phyloP scores from a whole-genome alignment of 2,113 vertebrate genomes.

The Cettia cetti region DNA sequence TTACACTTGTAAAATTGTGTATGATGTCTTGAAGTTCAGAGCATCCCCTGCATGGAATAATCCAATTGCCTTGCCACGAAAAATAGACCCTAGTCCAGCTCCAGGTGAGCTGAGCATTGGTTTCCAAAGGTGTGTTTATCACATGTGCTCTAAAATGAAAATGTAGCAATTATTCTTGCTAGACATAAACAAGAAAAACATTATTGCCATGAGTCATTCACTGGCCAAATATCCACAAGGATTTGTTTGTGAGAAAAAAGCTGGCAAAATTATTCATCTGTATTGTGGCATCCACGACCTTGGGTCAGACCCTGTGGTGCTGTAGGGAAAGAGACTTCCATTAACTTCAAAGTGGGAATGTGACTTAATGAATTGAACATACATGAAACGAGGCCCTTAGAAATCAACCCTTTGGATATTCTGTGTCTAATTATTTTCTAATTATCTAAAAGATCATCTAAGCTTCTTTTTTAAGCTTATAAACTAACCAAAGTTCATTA shows the following conservation, averaged over 20 bases:
- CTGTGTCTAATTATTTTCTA: background rate
- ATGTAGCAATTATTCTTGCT: conserved; percentile 10
- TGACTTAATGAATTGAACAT: background rate
- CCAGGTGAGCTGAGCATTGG: background rate
- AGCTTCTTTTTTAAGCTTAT: background rate
- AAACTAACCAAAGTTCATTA: background rate
- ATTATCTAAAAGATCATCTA: background rate
- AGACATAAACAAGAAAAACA: background rate
- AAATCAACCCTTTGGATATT: background rate
- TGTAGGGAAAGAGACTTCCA: background rate
- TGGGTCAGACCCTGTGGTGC: background rate
- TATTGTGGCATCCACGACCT: background rate
- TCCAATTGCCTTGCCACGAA: background rate
- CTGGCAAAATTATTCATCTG: background rate
- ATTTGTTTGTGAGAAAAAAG: background rate
- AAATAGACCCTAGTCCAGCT: background rate
- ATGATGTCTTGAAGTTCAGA: background rate
- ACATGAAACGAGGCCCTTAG: background rate
- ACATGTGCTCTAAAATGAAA: conserved; percentile 39
- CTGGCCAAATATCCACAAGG: background rate
- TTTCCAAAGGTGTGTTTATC: conserved; percentile 60
- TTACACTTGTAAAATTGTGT: background rate
- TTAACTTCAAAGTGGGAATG: background rate
- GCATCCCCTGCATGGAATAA: background rate
- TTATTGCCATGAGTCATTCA: background rate